Evolutionary conservation across 2,888 invertebrate genomes (phyloP).

Genomic region (Desoria tigrina): DNA sequence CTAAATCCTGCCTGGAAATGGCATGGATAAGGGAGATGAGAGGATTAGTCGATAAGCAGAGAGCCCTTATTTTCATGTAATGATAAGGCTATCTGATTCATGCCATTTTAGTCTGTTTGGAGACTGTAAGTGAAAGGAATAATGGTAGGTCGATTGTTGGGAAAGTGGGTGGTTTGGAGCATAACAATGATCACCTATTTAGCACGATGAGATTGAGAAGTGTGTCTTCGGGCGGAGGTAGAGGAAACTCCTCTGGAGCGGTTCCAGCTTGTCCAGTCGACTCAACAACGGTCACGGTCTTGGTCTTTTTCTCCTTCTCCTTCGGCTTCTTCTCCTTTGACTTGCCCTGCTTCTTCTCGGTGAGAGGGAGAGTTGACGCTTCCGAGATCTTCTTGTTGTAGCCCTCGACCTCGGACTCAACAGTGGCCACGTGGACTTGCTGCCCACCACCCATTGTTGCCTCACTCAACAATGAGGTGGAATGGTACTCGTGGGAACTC

Average conservation of each 20-base stretch:
- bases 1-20: no score
- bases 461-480: slow-evolving; percentile 20
- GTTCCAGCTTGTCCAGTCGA: slow-evolving; percentile 45
- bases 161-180: no score
- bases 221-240: slow-evolving; percentile 54
- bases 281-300: slow-evolving; percentile 51
- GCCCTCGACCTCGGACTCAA: slow-evolving; percentile 76
- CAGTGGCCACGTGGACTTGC: slow-evolving; percentile 86
- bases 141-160: no score
- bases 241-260: slow-evolving; percentile 53
- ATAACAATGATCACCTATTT: slow-evolving; percentile 49
- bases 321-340: slow-evolving; percentile 52
- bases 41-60: no score
- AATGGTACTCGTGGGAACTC: slow-evolving; percentile 20
- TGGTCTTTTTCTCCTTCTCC: slow-evolving; percentile 54
- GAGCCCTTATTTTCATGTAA: no score
- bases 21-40: no score
- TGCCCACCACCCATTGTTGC: slow-evolving; percentile 54
- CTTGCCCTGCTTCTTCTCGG: slow-evolving; percentile 50
- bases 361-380: slow-evolving; percentile 53
- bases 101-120: no score
- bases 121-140: no score
- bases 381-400: slow-evolving; percentile 53
- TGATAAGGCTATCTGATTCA: no score
- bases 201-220: slow-evolving; percentile 54